These are phyloP conservation scores for Acronicta aceris DNA, from an alignment of 2,888 invertebrate genomes.

Conservation along the genomic window DNA sequence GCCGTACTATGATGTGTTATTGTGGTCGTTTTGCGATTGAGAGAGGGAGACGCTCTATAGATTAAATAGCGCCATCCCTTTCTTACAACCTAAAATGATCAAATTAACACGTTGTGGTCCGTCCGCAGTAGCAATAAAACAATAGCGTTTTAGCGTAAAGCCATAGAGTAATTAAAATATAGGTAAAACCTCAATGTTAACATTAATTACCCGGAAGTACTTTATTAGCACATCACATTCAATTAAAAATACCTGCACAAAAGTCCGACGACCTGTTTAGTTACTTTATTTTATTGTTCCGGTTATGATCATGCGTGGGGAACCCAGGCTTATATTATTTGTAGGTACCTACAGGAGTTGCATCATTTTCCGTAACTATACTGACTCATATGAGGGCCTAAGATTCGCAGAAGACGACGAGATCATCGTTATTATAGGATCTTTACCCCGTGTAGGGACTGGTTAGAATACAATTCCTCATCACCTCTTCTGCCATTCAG, in stretches of 20 bases:
- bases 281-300: conserved; percentile 5
- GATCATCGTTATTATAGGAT: not conserved
- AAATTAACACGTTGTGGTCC: too few species aligned
- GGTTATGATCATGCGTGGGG: conserved; percentile 8
- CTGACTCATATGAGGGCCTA: conserved; percentile 16
- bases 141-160: not conserved
- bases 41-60: too few species aligned
- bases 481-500: too few species aligned
- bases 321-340: conserved; percentile 22
- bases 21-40: too few species aligned
- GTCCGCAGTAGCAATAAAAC: not conserved
- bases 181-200: not conserved
- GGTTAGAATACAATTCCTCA: too few species aligned
- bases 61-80: too few species aligned
- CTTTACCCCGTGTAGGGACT: too few species aligned
- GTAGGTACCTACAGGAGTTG: conserved; percentile 4
- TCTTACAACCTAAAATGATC: too few species aligned
- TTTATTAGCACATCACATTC: conserved; percentile 1
- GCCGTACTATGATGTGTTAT: too few species aligned
- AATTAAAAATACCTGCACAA: conserved; percentile 21
- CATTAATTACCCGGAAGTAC: conserved; percentile 1
- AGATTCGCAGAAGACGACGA: conserved; percentile 27
- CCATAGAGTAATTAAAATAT: conserved; percentile 1
- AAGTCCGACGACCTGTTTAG: conserved; percentile 6
- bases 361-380: conserved; percentile 18